phyloP scores from a whole-genome alignment of 2,888 invertebrate genomes.

The Thereva nobilitata region DNA sequence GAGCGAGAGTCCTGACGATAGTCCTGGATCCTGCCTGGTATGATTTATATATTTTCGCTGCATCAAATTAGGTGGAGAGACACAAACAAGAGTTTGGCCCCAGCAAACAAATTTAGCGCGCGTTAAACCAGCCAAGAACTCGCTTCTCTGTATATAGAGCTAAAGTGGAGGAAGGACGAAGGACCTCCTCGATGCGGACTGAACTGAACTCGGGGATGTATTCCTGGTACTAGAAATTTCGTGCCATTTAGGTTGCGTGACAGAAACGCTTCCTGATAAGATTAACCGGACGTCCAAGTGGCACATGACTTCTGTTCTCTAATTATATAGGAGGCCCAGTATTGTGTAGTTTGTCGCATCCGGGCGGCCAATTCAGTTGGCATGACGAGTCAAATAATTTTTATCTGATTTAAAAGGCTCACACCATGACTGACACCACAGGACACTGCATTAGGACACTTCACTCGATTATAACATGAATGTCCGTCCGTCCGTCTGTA shows the following conservation, averaged over 20 bases:
- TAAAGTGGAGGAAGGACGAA: no score
- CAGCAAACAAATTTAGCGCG: no score
- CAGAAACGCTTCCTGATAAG: constrained; percentile 31
- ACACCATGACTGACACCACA: not conserved
- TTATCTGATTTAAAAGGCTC: constrained; percentile 16
- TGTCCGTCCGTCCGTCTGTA: no score
- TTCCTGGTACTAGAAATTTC: not conserved
- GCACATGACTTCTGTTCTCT: constrained; percentile 22
- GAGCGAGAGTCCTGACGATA: no score
- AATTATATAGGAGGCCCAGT: constrained; percentile 7
- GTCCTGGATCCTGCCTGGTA: no score
- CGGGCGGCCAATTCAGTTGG: not conserved
- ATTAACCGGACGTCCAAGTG: constrained; percentile 25
- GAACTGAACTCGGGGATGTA: no score
- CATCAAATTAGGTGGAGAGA: no score
- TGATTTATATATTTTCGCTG: no score
- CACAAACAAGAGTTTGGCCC: no score
- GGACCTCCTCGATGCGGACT: no score
- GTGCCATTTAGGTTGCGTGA: constrained; percentile 27
- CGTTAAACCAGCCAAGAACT: no score
- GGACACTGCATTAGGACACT: constrained; percentile 12
- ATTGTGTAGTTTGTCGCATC: not conserved
- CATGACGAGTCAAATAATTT: constrained; percentile 8
- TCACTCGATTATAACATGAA: constrained; percentile 6
- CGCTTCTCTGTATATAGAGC: no score